These are phyloP conservation scores for Rhyzopertha dominica DNA, from an alignment of 1,140 invertebrate species.

Conservation along the genomic window DNA sequence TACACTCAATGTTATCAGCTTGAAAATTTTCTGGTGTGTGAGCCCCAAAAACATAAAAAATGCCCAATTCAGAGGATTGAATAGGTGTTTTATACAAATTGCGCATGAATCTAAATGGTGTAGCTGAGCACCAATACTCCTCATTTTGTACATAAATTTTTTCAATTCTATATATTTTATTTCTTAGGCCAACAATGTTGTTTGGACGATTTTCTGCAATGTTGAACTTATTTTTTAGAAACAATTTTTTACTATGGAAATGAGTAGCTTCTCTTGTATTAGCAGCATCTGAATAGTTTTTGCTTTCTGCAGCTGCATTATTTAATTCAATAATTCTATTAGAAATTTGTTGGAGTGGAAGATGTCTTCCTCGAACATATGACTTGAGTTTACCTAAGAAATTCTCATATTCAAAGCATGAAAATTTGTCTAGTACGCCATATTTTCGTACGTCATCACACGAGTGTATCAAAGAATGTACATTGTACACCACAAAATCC, in stretches of 20 bases:
- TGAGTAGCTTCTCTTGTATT: no score
- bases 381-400: background rate
- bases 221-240: slow-evolving; percentile 1
- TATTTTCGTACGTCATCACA: slow-evolving; percentile 1
- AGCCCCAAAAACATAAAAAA: background rate
- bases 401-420: slow-evolving; percentile 1
- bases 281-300: background rate
- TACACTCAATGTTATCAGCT: background rate
- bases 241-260: background rate
- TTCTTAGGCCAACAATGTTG: background rate
- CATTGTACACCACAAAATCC: slow-evolving; percentile 1
- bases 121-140: background rate
- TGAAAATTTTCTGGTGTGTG: slow-evolving; percentile 1
- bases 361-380: background rate
- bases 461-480: background rate
- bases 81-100: slow-evolving; percentile 1
- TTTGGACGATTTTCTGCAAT: background rate
- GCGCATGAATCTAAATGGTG: background rate
- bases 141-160: background rate
- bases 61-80: slow-evolving; percentile 1
- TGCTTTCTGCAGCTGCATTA: background rate
- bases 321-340: slow-evolving; percentile 1
- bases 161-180: background rate
- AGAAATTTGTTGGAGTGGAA: background rate
- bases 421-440: background rate